A percentile compares a stretch with the other conserved stretches of the same genome.
These are phyloP conservation scores for Cydia amplana DNA, from an alignment of 1,140 invertebrate genomes.

Conservation along the genomic window DNA sequence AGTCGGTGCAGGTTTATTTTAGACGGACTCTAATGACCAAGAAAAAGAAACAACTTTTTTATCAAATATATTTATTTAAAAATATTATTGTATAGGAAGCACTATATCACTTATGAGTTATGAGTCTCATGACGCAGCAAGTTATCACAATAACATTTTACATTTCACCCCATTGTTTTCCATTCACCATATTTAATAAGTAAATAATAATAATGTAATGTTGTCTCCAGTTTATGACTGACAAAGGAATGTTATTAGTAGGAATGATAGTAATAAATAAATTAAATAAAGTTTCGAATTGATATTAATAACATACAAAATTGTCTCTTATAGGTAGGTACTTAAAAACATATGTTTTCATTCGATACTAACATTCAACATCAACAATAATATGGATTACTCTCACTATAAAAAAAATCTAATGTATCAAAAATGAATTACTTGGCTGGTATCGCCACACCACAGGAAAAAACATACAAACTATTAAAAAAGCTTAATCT, in stretches of 20 bases:
- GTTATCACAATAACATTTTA: conserved; percentile 28
- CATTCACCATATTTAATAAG: background rate
- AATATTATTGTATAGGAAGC: conserved; percentile 36
- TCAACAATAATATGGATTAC: background rate
- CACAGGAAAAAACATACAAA: background rate
- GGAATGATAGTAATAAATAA: conserved; percentile 19
- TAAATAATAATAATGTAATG: background rate
- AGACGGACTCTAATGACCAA: too few relatives aligned
- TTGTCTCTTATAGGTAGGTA: too few relatives aligned
- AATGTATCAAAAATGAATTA: background rate
- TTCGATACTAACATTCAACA: background rate
- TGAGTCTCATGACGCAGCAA: conserved; percentile 14
- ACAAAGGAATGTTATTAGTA: conserved; percentile 26
- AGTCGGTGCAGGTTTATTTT: too few relatives aligned
- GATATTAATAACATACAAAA: background rate
- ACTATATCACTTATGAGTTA: conserved; percentile 31
- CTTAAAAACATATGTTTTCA: background rate
- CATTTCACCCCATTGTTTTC: conserved; percentile 29
- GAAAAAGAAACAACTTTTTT: conserved; percentile 38
- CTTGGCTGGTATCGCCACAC: background rate
- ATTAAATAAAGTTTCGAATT: background rate
- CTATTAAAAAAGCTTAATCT: background rate
- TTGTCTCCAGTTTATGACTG: background rate
- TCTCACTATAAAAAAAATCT: background rate
- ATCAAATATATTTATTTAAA: conserved; percentile 35